Percentiles rank a stretch among this genome's conserved stretches.
Evolutionary conservation across 2,888 invertebrate species (phyloP).

Genomic region (Cyclophora punctaria): DNA sequence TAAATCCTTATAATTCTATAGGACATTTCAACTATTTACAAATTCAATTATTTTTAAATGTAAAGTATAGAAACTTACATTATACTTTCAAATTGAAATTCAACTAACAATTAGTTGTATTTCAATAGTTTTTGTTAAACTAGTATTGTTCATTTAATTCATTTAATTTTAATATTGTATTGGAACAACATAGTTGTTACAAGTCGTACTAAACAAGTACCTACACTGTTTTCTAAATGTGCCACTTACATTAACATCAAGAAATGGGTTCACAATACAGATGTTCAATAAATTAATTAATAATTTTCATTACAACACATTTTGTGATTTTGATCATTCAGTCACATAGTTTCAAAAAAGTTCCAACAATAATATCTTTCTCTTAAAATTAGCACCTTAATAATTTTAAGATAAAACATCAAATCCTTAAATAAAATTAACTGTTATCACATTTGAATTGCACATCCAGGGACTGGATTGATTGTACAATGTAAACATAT

Average conservation of each 20-base stretch:
- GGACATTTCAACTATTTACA: too few species aligned
- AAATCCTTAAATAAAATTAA: constrained; percentile 36
- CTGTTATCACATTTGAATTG: constrained; percentile 65
- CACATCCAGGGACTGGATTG: constrained; percentile 55
- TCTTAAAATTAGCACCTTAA: constrained; percentile 56
- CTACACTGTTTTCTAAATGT: constrained; percentile 40
- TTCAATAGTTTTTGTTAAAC: too few species aligned
- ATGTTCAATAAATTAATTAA: constrained; percentile 16
- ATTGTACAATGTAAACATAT: constrained; percentile 25
- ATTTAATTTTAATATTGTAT: constrained; percentile 13
- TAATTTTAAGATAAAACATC: constrained; percentile 38
- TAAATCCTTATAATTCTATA: too few species aligned
- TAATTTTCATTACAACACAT: constrained; percentile 21
- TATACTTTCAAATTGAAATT: too few species aligned
- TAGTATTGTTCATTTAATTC: background rate
- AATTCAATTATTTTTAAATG: too few species aligned
- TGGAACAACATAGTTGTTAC: constrained; percentile 71
- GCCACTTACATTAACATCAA: constrained; percentile 20
- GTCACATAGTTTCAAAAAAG: constrained; percentile 16
- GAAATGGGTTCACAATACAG: constrained; percentile 16
- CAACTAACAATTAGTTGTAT: too few species aligned
- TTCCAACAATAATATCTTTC: constrained; percentile 13
- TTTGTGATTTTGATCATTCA: constrained; percentile 10
- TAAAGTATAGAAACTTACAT: too few species aligned
- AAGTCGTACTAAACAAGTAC: constrained; percentile 62